Conservation (phyloP, 2,113 vertebrate genomes). For the Pheucticus melanocephalus region DNA sequence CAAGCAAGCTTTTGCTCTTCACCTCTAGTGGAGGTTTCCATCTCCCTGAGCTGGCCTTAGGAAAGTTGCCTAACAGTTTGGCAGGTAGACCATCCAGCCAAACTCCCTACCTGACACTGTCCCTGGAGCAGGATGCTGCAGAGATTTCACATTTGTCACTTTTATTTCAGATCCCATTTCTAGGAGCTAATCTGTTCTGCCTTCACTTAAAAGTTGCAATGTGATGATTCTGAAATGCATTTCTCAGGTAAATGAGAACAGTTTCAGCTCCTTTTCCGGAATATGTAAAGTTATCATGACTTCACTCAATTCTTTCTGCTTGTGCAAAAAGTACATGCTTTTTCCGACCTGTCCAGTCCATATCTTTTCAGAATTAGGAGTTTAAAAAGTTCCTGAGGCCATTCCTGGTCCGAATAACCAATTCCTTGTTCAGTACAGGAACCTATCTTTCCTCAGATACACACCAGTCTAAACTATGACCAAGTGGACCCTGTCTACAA, state of each 20-base stretch:
- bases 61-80: not conserved
- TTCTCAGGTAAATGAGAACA: not conserved
- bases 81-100: not conserved
- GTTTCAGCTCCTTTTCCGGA: not conserved
- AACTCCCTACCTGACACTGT: not conserved
- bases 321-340: not conserved
- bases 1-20: not conserved
- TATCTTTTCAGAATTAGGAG: not conserved
- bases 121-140: not conserved
- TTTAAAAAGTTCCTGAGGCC: not conserved
- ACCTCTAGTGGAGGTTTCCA: accelerated
- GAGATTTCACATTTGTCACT: not conserved
- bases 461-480: not conserved
- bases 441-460: not conserved
- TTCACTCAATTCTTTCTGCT: not conserved
- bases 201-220: not conserved
- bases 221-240: not conserved
- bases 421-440: not conserved
- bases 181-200: not conserved
- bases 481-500: not conserved
- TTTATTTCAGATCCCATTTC: not conserved
- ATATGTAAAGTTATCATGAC: not conserved
- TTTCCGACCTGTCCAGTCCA: not conserved
- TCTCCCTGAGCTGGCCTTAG: not conserved
- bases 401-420: not conserved